Evolutionary conservation across 2,888 invertebrate genomes (phyloP), one percentile per base, ranked within the genome.

Genomic region (Cosmia trapezina): DNA sequence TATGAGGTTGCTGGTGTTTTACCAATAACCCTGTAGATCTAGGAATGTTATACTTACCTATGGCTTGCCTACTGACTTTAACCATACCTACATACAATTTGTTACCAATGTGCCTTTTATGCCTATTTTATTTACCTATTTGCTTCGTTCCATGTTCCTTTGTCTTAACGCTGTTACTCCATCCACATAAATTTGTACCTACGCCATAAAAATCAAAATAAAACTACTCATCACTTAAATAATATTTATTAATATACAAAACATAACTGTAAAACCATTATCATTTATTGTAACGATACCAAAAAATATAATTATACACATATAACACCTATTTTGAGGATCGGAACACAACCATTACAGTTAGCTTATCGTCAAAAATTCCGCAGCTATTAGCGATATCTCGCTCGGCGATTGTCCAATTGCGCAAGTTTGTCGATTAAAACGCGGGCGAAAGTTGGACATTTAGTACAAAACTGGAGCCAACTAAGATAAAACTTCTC

Each of bases 361-460:
- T 76, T 51, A 79, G 83, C 88, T 91, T 92, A 92, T 92, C 91
- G 79, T 84, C 84, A 87, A 89, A 89, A 90, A 91, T 89, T 88
- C 90, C 87, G 79, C 77, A 78, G 87, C 86, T 87, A 91, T 92
- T 91, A 90, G 83, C 90, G 43, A 86, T 92, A 92, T 92, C 91
- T 90, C 75, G 83, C 83, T 81, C 86, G 83, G 87, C 87, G 89
- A 92, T 92, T 91, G 90, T 93, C 88, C 91, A 90, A 93, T 91
- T 90, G 90, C 89, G 75, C 85, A 94, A 94, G 91, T 94, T 93
- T 78, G 88, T 86, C 93, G 89, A 94, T 94, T 93, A 93, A 88
- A 91, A 91, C 86, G 73, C 89, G 90, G 71, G 86, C 83, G 82
- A 87, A 89, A 92, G 89, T 90, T 89, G 80, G 85, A 87, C 85